phyloP scores from a whole-genome alignment of 2,888 invertebrate genomes.

The Willowsia nigromaculata region DNA sequence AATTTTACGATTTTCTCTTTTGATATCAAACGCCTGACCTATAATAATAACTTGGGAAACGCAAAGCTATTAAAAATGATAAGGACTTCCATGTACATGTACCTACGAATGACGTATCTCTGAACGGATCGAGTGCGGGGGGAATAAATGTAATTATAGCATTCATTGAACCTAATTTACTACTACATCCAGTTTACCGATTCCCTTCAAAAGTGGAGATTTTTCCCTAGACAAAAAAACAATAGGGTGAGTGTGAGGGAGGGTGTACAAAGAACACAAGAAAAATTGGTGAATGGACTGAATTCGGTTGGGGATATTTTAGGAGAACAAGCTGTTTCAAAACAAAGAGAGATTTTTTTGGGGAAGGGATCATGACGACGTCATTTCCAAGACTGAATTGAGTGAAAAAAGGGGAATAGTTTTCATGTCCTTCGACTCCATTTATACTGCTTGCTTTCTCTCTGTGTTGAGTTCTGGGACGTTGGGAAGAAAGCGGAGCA shows the following conservation, averaged over 20 bases:
- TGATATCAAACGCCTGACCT: conserved; percentile 37
- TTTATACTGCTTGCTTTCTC: not conserved
- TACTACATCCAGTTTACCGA: too few relatives aligned
- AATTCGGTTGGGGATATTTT: too few relatives aligned
- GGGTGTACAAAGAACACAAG: not conserved
- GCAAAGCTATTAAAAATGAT: not conserved
- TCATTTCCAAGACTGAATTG: not conserved
- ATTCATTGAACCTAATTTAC: conserved; percentile 23
- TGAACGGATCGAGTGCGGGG: not conserved
- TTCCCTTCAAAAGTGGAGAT: too few relatives aligned
- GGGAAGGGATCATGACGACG: not conserved
- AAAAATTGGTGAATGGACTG: too few relatives aligned
- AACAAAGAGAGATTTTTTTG: too few relatives aligned
- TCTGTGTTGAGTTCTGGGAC: not conserved
- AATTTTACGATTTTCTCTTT: conserved; percentile 56
- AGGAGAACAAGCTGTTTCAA: too few relatives aligned
- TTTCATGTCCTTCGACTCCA: not conserved
- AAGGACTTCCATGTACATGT: not conserved
- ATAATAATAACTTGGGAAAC: conserved; percentile 21
- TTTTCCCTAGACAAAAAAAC: not conserved
- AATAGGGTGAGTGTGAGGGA: not conserved
- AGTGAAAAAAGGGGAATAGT: not conserved
- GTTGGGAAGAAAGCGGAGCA: not conserved
- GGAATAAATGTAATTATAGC: not conserved
- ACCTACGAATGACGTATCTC: conserved; percentile 12